A percentile compares a stretch with the other conserved stretches of the same genome.
These are phyloP conservation scores for Hexactinellida sp. DNA, from an alignment of 37 sponge, comb jelly and placozoan species.

Conservation along the genomic window DNA sequence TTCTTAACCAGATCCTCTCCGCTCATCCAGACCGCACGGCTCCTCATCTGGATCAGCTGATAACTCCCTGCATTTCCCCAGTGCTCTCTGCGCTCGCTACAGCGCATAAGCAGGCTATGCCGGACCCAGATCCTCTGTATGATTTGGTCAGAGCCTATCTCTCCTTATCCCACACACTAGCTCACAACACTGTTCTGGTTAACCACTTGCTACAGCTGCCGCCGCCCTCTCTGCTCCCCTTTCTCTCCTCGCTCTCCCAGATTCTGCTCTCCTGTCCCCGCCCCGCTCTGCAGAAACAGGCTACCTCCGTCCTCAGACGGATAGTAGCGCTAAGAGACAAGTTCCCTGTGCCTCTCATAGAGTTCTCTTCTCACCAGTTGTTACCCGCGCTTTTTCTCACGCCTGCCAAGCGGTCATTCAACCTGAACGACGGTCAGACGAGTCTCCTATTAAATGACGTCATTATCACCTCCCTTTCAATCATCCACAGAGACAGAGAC, in stretches of 20 bases:
- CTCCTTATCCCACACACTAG: background rate
- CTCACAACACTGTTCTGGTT: background rate
- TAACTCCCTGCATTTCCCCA: background rate
- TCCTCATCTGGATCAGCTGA: background rate
- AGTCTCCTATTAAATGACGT: background rate
- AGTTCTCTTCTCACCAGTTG: background rate
- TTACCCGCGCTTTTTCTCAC: constrained; percentile 9
- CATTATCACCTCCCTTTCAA: background rate
- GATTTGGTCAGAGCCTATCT: background rate
- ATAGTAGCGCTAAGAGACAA: background rate
- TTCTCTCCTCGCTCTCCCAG: background rate
- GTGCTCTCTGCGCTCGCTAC: background rate
- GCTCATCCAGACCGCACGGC: background rate
- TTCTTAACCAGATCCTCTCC: background rate
- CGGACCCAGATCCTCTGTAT: background rate
- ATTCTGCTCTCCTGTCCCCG: background rate
- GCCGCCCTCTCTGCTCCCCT: background rate
- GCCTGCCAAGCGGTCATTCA: background rate
- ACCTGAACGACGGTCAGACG: background rate
- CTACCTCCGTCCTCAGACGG: background rate
- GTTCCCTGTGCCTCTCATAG: background rate
- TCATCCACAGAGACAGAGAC: constrained; percentile 1
- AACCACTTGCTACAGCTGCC: background rate
- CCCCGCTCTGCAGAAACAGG: background rate
- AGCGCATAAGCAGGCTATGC: background rate